These are phyloP conservation scores for Tauraco hartlaubi DNA, from an alignment of 2,797 vertebrate species.

Conservation along the genomic window DNA sequence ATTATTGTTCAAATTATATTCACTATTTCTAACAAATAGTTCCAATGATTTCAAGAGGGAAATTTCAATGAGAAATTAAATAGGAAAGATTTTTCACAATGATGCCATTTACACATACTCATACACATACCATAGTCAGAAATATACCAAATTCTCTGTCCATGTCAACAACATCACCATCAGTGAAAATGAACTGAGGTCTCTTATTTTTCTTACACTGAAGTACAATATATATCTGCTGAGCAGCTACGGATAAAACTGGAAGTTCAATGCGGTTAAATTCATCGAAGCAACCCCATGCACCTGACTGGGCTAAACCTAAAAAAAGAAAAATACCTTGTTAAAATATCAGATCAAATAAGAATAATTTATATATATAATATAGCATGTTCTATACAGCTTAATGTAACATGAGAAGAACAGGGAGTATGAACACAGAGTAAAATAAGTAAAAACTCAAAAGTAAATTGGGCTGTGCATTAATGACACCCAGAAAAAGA, in stretches of 20 bases:
- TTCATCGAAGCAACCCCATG: constrained; percentile 84
- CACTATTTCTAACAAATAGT: background rate
- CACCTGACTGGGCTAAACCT: constrained; percentile 88
- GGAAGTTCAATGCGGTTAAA: constrained; percentile 89
- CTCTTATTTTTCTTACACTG: constrained; percentile 88
- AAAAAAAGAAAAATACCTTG: background rate
- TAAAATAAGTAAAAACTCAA: background rate
- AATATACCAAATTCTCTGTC: constrained; percentile 89
- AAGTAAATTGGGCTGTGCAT: background rate
- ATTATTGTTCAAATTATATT: background rate
- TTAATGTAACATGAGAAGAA: background rate
- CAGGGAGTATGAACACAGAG: background rate
- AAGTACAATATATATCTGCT: constrained; percentile 87
- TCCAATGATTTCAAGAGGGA: background rate
- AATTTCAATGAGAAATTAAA: background rate
- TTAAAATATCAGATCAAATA: background rate
- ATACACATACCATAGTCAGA: constrained; percentile 85
- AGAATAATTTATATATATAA: background rate
- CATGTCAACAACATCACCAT: constrained; percentile 86
- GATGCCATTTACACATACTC: background rate
- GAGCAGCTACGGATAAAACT: constrained; percentile 87
- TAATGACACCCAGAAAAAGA: background rate
- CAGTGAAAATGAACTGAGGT: constrained; percentile 84
- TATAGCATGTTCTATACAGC: background rate
- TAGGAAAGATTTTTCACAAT: background rate